Base-by-base conservation (phyloP, 2,797 vertebrate species). In the Steatocranus sp. region DNA sequence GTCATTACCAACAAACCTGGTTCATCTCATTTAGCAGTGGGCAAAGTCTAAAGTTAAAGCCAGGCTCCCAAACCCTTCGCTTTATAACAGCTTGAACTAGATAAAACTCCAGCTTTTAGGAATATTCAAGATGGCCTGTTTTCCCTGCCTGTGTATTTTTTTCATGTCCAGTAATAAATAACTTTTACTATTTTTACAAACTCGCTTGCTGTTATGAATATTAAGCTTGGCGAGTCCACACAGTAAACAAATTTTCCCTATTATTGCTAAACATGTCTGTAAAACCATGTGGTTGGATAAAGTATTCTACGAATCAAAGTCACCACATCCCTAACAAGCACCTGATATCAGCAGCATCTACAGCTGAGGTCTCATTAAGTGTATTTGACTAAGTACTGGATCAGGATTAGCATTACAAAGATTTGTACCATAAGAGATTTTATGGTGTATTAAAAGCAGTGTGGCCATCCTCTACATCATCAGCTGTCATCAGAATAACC, bases 11-110 rank as follows among this genome's bases (percentile, higher is more conserved):
- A n/a, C 68, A 73, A 27, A 1, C 15, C 66, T 12, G 43, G 30
- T 87, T 83, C 56, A 66, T 81, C 56, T 86, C 58, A 7, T 23
- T 68, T 58, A 46, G 46, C 68, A 34, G 11, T 36, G 48, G 73
- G 30, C 82, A 89, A 88, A 89, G 91, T 88, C 86, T 86, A 27
- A 75, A 68, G 80, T 74, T 43, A 20, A 61, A 61, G 74, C 61
- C 4, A 41, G 11, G 81, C n/a, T 25, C 11, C 51, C 12, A 46
- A 83, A 74, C 51, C 38, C 3, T 73, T 30, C 20, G 15, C 36
- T 51, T 34, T 70, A 14, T 41, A 23, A 61, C n/a, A 10, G 75
- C 15, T 12, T 34, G 10, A 5, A 41, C 25, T 17, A 18, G 50
- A 68, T 18, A 5, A 81, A 20, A 63, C 49, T 30, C 56, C 25